These are phyloP conservation scores for Melanotaenia duboulayi DNA, from an alignment of 2,113 vertebrate species.

Conservation along the genomic window DNA sequence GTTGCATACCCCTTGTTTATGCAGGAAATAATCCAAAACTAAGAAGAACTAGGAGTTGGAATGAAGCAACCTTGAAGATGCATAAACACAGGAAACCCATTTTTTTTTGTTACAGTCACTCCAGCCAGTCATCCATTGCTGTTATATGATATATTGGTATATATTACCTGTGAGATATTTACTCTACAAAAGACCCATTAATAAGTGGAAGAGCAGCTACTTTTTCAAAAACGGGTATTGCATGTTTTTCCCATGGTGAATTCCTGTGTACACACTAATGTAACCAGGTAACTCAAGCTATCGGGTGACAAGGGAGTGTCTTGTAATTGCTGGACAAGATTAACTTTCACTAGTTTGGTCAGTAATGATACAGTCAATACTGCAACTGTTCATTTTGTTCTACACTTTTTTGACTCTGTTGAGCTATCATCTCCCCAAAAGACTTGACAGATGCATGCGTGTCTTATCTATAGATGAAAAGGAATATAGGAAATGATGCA, in stretches of 20 bases:
- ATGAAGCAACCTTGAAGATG: constrained; percentile 11
- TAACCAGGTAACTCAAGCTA: constrained; percentile 38
- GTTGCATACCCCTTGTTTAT: too few relatives aligned
- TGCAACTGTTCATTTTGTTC: neutral
- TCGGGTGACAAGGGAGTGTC: constrained; percentile 61
- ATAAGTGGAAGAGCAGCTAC: constrained; percentile 44
- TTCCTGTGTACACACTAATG: constrained; percentile 16
- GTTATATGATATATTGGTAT: constrained; percentile 40
- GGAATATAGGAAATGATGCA: neutral
- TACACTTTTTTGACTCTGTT: neutral
- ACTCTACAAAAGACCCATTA: constrained; percentile 59
- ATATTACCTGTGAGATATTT: constrained; percentile 55
- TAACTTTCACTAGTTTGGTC: constrained; percentile 16
- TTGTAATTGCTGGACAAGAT: constrained; percentile 31
- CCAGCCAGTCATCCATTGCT: constrained; percentile 36
- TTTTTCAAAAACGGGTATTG: constrained; percentile 44
- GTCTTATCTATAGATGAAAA: neutral
- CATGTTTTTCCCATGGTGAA: constrained; percentile 60
- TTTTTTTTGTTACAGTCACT: constrained; percentile 48
- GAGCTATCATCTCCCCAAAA: neutral
- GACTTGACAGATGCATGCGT: neutral
- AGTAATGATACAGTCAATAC: neutral
- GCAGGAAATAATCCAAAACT: neutral
- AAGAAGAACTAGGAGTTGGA: neutral
- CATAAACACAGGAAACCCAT: constrained; percentile 35